Base-by-base conservation (phyloP, 2,888 invertebrate genomes). In the Diaperis boleti region DNA sequence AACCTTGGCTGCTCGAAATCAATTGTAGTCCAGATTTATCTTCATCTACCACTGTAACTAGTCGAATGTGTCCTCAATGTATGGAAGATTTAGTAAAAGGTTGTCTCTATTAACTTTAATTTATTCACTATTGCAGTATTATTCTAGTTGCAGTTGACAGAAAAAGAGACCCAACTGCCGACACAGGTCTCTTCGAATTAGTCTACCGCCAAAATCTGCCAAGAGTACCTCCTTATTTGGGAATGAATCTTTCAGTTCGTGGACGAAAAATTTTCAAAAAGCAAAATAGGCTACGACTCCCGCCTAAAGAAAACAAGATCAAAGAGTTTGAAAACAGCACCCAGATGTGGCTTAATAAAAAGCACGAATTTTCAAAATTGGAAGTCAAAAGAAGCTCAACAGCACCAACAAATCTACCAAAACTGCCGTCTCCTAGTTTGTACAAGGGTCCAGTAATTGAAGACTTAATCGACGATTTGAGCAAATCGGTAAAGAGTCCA, bases 11-110 rank as follows among this genome's bases (percentile, higher is more conserved):
- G 1, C 92, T 97, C 69, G 97, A 97, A 82, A 95, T 97, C 69
- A 97, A 97, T 80, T 94, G 94, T 5, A 94, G 95, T 81, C 96
- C 97, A 0, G 93, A 95, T 82, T 87, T 97, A 84, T 92, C 94
- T 8, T 88, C 92, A n/a, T 93, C 93, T 0, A 96, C 96, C 0
- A 92, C 91, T 65, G 93, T 96, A 0, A 97, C 96, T 0, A 90
- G 93, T 0, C 83, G 91, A 47, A 84, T 97, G 75, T 96, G 96
- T 77, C 89, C 92, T 5, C 91, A 91, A 77, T 94, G 94, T 62
- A 85, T 96, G 64, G 94, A 95, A 76, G 96, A 97, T 82, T 88
- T 93, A 2, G 85, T 96, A 39, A 96, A 96, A 91, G 96, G 96
- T 95, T 76, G 62, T 13, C 41, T 54, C 6, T 10, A 41, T 11